Percentiles rank a stretch among this genome's conserved stretches.
phyloP scores from a whole-genome alignment of 2,113 vertebrate genomes.

The Petaurus breviceps region DNA sequence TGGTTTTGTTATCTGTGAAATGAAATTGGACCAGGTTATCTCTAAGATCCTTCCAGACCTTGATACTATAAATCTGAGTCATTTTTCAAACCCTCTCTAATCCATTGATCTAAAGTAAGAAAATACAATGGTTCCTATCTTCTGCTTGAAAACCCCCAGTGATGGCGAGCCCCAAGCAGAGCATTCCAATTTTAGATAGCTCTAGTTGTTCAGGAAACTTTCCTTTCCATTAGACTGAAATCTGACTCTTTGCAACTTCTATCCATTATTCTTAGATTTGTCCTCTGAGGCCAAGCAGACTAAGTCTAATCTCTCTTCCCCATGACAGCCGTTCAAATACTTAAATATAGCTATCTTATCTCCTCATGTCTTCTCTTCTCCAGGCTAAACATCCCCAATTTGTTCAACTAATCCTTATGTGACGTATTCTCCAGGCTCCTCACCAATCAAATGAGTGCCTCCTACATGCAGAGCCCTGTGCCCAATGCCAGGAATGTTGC shows the following conservation, averaged over 20 bases:
- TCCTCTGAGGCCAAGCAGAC: not conserved
- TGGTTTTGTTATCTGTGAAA: not conserved
- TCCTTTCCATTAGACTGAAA: not conserved
- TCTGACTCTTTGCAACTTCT: not conserved
- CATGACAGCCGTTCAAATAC: not conserved
- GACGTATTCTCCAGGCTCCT: not conserved
- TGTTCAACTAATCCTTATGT: not conserved
- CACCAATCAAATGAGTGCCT: not conserved
- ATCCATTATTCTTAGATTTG: not conserved
- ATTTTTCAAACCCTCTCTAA: not conserved
- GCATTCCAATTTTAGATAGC: not conserved
- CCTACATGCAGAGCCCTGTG: not conserved
- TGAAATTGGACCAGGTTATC: not conserved
- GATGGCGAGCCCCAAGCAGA: not conserved
- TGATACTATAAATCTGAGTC: not conserved
- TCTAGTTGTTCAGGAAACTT: not conserved
- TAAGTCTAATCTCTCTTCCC: not conserved
- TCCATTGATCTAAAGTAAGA: not conserved
- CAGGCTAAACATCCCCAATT: not conserved
- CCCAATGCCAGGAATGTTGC: not conserved
- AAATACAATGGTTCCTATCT: not conserved
- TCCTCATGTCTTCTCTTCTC: not conserved
- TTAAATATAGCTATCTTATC: not conserved
- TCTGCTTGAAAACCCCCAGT: not conserved
- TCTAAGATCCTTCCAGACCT: not conserved